These are phyloP conservation scores for Macrotus californicus DNA, from an alignment of 2,113 vertebrate genomes.

Conservation along the genomic window DNA sequence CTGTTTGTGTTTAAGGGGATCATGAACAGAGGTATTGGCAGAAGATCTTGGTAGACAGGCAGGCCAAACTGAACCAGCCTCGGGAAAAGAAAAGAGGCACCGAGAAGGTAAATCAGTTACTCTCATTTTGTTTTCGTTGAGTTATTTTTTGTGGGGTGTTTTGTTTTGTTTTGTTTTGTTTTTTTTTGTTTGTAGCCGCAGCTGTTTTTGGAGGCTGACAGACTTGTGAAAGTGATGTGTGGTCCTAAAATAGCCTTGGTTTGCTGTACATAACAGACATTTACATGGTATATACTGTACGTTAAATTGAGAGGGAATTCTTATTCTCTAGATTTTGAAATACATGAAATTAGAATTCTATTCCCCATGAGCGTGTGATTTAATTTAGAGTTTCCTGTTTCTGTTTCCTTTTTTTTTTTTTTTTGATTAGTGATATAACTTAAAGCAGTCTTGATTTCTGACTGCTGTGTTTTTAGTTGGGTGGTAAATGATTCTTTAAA, in stretches of 20 bases:
- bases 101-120: conserved; percentile 86
- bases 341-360: background rate
- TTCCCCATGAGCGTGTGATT: background rate
- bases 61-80: conserved; percentile 95
- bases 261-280: background rate
- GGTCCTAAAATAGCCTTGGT: background rate
- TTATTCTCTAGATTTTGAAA: background rate
- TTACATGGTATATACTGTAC: background rate
- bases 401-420: background rate
- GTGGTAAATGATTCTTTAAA: background rate
- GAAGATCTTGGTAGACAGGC: conserved; percentile 98
- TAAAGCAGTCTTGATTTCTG: background rate
- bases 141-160: background rate
- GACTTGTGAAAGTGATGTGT: background rate
- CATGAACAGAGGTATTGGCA: conserved; percentile 97
- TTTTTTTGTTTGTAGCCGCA: background rate
- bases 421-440: background rate
- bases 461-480: background rate
- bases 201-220: background rate
- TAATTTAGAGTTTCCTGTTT: background rate
- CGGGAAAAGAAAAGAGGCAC: conserved; percentile 95
- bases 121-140: background rate
- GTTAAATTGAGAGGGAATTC: background rate
- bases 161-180: background rate
- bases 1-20: conserved; percentile 83